Percentiles rank a stretch among this genome's conserved stretches.
These are phyloP conservation scores for Pinna nobilis DNA, from an alignment of 1,140 invertebrate genomes.

Conservation along the genomic window DNA sequence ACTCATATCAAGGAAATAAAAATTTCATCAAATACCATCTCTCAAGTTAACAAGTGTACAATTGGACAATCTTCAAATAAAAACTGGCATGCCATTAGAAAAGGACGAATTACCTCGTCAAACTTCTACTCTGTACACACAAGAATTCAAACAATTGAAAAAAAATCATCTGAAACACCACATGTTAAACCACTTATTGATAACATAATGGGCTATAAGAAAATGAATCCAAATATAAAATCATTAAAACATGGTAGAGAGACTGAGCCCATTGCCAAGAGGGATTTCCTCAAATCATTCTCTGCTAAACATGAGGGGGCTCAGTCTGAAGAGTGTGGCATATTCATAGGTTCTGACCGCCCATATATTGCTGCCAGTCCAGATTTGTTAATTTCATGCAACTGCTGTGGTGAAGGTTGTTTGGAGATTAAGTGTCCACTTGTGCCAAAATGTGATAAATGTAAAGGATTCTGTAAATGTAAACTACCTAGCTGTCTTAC, in stretches of 20 bases:
- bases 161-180: neutral
- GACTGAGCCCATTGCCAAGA: neutral
- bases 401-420: slow-evolving; percentile 2
- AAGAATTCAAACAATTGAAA: neutral
- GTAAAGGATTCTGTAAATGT: neutral
- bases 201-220: neutral
- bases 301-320: neutral
- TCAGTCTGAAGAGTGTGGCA: neutral
- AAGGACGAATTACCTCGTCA: neutral
- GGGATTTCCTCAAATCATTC: neutral
- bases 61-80: neutral
- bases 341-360: neutral
- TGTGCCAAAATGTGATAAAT: neutral
- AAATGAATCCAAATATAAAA: neutral
- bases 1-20: neutral
- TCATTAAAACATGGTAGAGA: neutral
- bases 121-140: slow-evolving; percentile 6
- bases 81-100: neutral
- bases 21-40: neutral
- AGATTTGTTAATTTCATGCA: neutral
- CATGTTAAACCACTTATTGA: neutral
- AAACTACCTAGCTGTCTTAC: neutral
- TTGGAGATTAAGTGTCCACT: neutral
- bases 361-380: neutral
- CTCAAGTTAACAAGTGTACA: neutral